Percentiles rank a stretch among this genome's conserved stretches.
Conservation (phyloP, 2,888 invertebrate genomes). For the Meliscaeva auricollis region DNA sequence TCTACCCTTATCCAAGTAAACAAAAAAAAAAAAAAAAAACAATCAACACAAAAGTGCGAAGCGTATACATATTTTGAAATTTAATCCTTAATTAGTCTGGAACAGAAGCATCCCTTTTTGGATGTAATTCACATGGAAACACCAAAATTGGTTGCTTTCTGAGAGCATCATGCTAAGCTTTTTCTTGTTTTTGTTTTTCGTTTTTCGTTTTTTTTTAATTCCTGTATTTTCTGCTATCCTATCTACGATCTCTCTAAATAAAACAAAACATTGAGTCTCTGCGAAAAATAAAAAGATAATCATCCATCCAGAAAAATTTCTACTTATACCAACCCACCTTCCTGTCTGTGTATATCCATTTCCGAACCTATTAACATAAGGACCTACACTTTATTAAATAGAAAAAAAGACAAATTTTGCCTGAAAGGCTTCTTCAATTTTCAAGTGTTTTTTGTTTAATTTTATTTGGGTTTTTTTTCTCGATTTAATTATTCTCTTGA, state of each 20-base stretch:
- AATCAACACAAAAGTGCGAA: slow-evolving; percentile 63
- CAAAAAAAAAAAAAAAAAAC: slow-evolving; percentile 28
- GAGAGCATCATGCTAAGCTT: background rate
- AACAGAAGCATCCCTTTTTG: slow-evolving; percentile 42
- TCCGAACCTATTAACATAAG: background rate
- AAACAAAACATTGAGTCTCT: background rate
- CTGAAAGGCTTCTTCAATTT: slow-evolving; percentile 40
- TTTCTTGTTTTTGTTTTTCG: too few species aligned
- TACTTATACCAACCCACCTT: background rate
- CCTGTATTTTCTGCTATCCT: background rate
- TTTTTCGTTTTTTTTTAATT: background rate
- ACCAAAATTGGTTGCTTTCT: slow-evolving; percentile 38
- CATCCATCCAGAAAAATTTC: slow-evolving; percentile 21
- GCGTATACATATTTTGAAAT: slow-evolving; percentile 45
- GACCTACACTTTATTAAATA: background rate
- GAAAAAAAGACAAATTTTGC: slow-evolving; percentile 1
- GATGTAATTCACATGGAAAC: slow-evolving; percentile 37
- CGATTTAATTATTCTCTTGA: slow-evolving; percentile 65
- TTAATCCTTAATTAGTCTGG: slow-evolving; percentile 72
- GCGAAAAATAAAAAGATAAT: background rate
- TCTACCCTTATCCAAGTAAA: background rate
- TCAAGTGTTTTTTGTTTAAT: slow-evolving; percentile 52
- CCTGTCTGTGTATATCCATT: background rate
- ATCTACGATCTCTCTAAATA: background rate
- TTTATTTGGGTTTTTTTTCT: slow-evolving; percentile 37